A percentile compares a stretch with the other conserved stretches of the same genome.
Conservation (phyloP, 2,113 vertebrate species). For the Cyanoramphus novaezelandiae region DNA sequence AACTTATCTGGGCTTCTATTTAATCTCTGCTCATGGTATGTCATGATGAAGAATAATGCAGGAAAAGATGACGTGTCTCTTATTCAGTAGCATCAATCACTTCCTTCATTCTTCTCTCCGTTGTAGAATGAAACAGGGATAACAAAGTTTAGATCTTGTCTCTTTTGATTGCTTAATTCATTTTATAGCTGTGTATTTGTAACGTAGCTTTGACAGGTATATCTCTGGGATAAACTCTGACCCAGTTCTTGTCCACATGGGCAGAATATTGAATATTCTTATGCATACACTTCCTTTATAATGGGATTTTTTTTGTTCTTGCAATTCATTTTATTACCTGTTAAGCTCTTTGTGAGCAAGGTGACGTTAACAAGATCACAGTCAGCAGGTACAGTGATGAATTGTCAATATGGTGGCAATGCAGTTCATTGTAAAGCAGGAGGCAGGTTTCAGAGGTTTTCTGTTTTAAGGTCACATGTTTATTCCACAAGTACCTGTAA, state of each 20-base stretch:
- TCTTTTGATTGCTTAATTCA: slow-evolving; percentile 53
- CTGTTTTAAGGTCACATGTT: background rate
- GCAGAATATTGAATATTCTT: slow-evolving; percentile 37
- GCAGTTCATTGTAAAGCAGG: background rate
- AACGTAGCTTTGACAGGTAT: slow-evolving; percentile 6
- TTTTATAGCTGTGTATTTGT: slow-evolving; percentile 45
- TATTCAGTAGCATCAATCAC: background rate
- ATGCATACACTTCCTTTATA: background rate
- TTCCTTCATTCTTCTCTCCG: slow-evolving; percentile 6
- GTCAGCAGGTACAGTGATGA: background rate
- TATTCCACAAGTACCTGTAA: background rate
- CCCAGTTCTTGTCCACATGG: slow-evolving; percentile 15
- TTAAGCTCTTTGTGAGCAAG: background rate
- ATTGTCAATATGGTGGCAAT: background rate
- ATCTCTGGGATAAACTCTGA: slow-evolving; percentile 32
- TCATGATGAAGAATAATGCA: background rate
- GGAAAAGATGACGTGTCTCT: background rate
- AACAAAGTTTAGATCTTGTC: slow-evolving; percentile 61
- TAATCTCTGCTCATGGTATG: background rate
- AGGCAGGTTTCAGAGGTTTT: background rate
- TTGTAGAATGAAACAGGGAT: slow-evolving; percentile 27
- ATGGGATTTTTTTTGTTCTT: slow-evolving; percentile 31
- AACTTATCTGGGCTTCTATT: slow-evolving; percentile 3
- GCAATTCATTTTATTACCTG: slow-evolving; percentile 24
- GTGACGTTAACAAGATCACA: background rate